Conservation (phyloP, 1,140 invertebrate species). For the Gryllus bimaculatus region DNA sequence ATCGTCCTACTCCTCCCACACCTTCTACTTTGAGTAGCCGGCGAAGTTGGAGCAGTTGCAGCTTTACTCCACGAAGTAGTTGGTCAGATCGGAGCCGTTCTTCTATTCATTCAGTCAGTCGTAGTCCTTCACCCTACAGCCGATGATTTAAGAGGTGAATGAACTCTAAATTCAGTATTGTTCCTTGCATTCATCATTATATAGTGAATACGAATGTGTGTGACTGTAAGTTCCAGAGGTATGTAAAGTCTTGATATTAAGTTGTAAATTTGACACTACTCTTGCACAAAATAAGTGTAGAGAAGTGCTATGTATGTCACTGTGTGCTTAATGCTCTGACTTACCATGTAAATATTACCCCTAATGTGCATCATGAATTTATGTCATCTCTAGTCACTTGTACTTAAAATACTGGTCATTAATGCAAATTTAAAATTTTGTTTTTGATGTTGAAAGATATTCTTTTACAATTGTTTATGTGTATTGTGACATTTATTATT, state of each 20-base stretch:
- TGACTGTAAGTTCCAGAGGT: not conserved
- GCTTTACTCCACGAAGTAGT: slow-evolving; percentile 15
- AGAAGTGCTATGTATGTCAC: not conserved
- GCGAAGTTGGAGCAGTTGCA: slow-evolving; percentile 10
- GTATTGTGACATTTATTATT: not conserved
- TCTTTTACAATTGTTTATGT: not conserved
- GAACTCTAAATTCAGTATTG: not conserved
- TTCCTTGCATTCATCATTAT: not conserved
- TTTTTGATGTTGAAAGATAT: not conserved
- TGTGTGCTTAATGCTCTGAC: not conserved
- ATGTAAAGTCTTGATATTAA: not conserved
- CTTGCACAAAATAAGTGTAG: not conserved
- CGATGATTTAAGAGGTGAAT: slow-evolving; percentile 9
- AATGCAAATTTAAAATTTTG: not conserved
- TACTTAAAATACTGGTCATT: not conserved
- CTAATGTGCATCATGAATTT: too few relatives aligned
- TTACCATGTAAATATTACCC: not conserved
- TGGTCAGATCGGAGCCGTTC: slow-evolving; percentile 17
- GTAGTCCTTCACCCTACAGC: slow-evolving; percentile 19
- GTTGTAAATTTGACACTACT: not conserved
- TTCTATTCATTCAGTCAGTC: slow-evolving; percentile 8
- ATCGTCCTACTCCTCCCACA: slow-evolving; percentile 22
- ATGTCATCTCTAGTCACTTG: not conserved
- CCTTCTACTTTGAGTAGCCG: slow-evolving; percentile 18
- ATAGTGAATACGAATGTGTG: not conserved